Evolutionary conservation across 2,797 vertebrate species (phyloP), one percentile per base, ranked within the genome.

Genomic region (Bufotes viridis): DNA sequence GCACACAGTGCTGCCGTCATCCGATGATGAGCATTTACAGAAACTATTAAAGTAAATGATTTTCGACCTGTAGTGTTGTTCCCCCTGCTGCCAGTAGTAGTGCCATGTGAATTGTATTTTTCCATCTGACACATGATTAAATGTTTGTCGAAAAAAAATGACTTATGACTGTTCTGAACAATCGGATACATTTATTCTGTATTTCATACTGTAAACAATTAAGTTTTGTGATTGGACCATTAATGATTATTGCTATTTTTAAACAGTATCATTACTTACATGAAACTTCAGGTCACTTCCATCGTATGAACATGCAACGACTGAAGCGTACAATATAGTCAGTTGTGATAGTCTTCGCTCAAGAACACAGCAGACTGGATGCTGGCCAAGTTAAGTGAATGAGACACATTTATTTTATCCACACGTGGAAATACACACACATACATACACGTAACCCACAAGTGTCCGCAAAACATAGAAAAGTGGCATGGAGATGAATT

Each of bases 381-480:
- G 8, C 63, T 67, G 8, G 22, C 2, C 13, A 67, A 11, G 10
- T 67, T 13, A 9, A 65, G 9, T 65, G 8, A 72, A 42, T 20
- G 29, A 72, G 42, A 70, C 26, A 74, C 67, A 53, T 76, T 76
- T 51, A 76, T 20, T 78, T 78, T 55, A 78, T 78, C 55, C 51
- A 53, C 51, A 55, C 24, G 55, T 53, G 74, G 22, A 76, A 76
- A 51, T 75, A 55, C 0, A 78, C 75, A 78, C 12, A 55, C 69
- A 34, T 1, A 75, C 57, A 22, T 4, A 75, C 42, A 78, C 0
- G 49, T n/a, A 78, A 78, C 55, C 20, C 75, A 55, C 29, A 14
- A 26, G 15, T 42, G 69, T n/a, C 11, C 49, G 34, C 67, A 84
- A 70, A 55, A 72, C 57, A 26, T 42, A 58, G 22, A 57, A 83